Evolutionary conservation across 2,888 invertebrate species (phyloP).

Genomic region (Volucella bombylans): DNA sequence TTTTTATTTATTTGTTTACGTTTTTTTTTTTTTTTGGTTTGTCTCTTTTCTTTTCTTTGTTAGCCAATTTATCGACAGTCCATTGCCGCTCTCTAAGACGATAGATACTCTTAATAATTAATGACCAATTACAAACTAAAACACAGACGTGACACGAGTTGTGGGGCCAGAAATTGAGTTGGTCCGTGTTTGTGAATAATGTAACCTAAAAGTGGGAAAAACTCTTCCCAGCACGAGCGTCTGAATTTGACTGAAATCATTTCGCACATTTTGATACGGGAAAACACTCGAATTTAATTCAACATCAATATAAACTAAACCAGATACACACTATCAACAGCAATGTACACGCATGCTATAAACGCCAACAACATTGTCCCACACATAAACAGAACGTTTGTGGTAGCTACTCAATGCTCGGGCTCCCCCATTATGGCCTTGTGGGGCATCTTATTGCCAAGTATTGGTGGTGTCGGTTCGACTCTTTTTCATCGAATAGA

Average conservation of each 20-base stretch:
- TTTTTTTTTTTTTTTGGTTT: neutral
- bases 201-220: conserved; percentile 76
- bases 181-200: conserved; percentile 55
- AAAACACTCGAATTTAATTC: conserved; percentile 80
- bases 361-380: conserved; percentile 55
- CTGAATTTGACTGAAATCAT: conserved; percentile 83
- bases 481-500: conserved; percentile 47
- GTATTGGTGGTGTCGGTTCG: conserved; percentile 35
- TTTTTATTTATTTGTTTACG: neutral
- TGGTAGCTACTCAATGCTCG: neutral
- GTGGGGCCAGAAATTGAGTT: conserved; percentile 31
- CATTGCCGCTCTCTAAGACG: conserved; percentile 17
- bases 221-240: conserved; percentile 83
- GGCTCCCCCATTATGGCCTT: conserved; percentile 44
- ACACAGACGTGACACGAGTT: conserved; percentile 66
- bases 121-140: conserved; percentile 67
- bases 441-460: conserved; percentile 40
- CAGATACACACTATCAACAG: conserved; percentile 66
- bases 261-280: conserved; percentile 82
- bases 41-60: neutral
- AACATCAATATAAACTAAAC: conserved; percentile 68
- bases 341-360: conserved; percentile 64
- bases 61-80: conserved; percentile 14
- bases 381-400: conserved; percentile 39
- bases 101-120: conserved; percentile 61